Conservation (phyloP, 2,888 invertebrate genomes). For the Phoronis australis region DNA sequence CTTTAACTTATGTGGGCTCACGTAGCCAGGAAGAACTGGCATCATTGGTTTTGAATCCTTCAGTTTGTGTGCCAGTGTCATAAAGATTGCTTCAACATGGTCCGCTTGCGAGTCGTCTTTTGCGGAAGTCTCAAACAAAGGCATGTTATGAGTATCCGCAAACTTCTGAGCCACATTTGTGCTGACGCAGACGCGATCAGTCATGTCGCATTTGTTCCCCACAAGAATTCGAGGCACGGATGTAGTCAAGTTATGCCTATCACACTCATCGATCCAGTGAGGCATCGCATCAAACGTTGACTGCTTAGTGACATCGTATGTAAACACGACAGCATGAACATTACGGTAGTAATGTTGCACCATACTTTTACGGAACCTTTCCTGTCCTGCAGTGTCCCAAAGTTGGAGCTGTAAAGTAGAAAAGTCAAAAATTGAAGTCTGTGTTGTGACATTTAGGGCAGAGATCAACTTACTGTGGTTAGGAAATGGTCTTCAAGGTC, state of each 20-base stretch:
- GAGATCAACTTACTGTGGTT: neutral
- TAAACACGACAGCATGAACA: constrained; percentile 78
- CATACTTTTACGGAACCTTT: constrained; percentile 74
- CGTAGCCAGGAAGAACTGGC: no score
- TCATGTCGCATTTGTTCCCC: constrained; percentile 73
- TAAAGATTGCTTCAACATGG: constrained; percentile 75
- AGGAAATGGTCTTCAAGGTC: neutral
- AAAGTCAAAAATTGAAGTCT: neutral
- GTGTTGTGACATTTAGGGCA: neutral
- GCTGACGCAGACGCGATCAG: constrained; percentile 60
- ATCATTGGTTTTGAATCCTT: constrained; percentile 63
- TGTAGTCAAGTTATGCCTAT: constrained; percentile 62
- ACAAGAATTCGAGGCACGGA: constrained; percentile 68
- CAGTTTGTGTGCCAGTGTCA: constrained; percentile 75
- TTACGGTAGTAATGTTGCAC: constrained; percentile 78
- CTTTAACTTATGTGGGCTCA: no score
- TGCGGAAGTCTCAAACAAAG: constrained; percentile 78
- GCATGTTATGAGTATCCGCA: constrained; percentile 60
- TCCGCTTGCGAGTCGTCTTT: constrained; percentile 68
- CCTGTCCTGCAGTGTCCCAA: constrained; percentile 78
- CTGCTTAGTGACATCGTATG: constrained; percentile 70
- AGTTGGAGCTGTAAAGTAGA: constrained; percentile 62
- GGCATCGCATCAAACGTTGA: constrained; percentile 64
- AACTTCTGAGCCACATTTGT: constrained; percentile 67
- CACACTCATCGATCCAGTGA: constrained; percentile 73